These are phyloP conservation scores for Phymatocera aterrima DNA, from an alignment of 2,888 invertebrate genomes.

Conservation along the genomic window DNA sequence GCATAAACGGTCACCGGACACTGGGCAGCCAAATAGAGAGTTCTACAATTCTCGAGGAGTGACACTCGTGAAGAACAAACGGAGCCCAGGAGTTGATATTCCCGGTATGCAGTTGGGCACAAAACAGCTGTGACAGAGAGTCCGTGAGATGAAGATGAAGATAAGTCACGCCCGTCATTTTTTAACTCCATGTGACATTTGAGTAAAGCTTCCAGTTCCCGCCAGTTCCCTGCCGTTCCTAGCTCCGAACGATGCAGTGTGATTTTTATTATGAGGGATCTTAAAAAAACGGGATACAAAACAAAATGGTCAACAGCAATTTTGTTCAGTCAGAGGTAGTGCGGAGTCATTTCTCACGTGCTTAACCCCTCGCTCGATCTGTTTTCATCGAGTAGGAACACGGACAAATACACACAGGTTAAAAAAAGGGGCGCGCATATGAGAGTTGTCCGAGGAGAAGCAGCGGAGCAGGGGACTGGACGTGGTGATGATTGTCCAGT, in stretches of 20 bases:
- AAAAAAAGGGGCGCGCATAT: no score
- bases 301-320: constrained; percentile 61
- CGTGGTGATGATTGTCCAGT: not conserved
- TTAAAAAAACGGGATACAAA: no score
- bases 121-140: no score
- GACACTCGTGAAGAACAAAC: not conserved
- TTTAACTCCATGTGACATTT: constrained; percentile 36
- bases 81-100: constrained; percentile 8
- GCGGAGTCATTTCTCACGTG: constrained; percentile 63
- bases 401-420: constrained; percentile 2
- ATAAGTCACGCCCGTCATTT: constrained; percentile 67
- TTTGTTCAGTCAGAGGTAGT: constrained; percentile 51
- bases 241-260: not conserved
- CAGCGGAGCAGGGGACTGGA: not conserved
- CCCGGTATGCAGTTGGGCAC: not conserved
- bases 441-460: no score
- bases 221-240: not conserved
- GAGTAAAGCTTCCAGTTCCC: not conserved
- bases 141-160: no score
- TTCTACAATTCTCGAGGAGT: no score
- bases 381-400: not conserved
- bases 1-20: not conserved
- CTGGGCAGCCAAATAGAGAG: no score
- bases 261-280: not conserved
- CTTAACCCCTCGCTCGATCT: constrained; percentile 55